These are phyloP conservation scores for Gouania willdenowi DNA, from an alignment of 2,797 vertebrate species.

Conservation along the genomic window DNA sequence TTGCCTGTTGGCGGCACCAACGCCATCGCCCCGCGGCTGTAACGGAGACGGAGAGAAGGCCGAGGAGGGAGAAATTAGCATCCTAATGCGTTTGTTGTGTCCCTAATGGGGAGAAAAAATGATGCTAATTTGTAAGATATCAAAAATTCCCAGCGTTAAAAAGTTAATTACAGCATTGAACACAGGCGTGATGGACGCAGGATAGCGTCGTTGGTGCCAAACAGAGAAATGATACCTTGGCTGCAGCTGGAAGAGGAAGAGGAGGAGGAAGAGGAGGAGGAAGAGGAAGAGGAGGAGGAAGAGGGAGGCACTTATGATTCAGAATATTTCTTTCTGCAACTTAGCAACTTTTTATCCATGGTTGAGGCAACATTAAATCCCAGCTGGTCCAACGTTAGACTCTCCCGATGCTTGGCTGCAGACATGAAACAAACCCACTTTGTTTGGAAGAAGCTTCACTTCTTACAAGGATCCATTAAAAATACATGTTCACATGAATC, in stretches of 20 bases:
- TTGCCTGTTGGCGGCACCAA: no score
- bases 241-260: conserved; percentile 10
- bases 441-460: conserved; percentile 60
- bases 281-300: neutral
- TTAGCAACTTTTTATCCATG: conserved; percentile 69
- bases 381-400: conserved; percentile 58
- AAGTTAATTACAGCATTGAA: conserved; percentile 51
- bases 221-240: conserved; percentile 43
- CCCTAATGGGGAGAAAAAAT: neutral
- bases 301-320: conserved; percentile 50
- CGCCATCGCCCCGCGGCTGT: no score
- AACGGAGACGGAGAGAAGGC: no score
- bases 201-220: conserved; percentile 29
- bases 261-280: neutral
- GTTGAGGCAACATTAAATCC: conserved; percentile 65
- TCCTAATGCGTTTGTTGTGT: conserved; percentile 20
- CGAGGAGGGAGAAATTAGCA: no score
- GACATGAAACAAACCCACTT: conserved; percentile 70
- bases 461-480: conserved; percentile 66
- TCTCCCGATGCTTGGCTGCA: conserved; percentile 52
- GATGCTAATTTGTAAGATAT: conserved; percentile 53
- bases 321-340: conserved; percentile 59
- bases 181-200: conserved; percentile 16
- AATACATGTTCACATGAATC: conserved; percentile 64
- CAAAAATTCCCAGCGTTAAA: conserved; percentile 43